These are phyloP conservation scores for Lycodopsis pacificus DNA, from an alignment of 2,797 vertebrate genomes.

Conservation along the genomic window DNA sequence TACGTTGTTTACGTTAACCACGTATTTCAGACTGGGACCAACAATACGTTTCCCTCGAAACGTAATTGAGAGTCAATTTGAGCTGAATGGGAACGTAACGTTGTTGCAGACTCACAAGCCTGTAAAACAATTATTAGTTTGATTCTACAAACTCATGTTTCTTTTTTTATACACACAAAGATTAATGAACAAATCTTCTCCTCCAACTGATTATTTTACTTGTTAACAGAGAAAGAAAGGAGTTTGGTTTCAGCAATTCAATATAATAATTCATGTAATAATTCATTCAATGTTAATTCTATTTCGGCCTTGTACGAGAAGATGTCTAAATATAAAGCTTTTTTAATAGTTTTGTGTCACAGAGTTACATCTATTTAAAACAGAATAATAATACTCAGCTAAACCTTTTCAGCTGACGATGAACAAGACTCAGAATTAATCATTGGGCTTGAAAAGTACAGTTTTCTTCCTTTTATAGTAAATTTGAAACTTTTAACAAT, in stretches of 20 bases:
- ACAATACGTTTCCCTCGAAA: neutral
- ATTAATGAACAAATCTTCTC: neutral
- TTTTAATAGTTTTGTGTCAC: neutral
- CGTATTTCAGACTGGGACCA: too few species aligned
- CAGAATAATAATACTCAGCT: neutral
- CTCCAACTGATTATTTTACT: neutral
- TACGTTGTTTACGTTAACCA: too few species aligned
- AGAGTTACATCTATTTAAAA: neutral
- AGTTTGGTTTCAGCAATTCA: neutral
- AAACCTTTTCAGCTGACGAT: slow-evolving; percentile 17
- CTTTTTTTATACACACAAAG: neutral
- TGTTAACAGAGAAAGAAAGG: neutral
- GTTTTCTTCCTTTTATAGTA: neutral
- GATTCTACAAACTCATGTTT: neutral
- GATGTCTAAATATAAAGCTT: neutral
- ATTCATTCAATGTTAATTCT: too few species aligned
- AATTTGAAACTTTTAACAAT: neutral
- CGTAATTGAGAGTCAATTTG: too few species aligned
- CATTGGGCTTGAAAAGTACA: neutral
- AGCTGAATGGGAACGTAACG: too few species aligned
- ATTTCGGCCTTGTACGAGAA: neutral
- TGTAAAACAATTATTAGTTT: neutral
- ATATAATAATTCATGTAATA: neutral
- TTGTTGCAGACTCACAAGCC: neutral
- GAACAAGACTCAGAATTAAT: slow-evolving; percentile 6